A percentile compares a stretch with the other conserved stretches of the same genome.
These are phyloP conservation scores for Actinia equina DNA, from an alignment of 64 coral and sea anemone genomes.

Conservation along the genomic window DNA sequence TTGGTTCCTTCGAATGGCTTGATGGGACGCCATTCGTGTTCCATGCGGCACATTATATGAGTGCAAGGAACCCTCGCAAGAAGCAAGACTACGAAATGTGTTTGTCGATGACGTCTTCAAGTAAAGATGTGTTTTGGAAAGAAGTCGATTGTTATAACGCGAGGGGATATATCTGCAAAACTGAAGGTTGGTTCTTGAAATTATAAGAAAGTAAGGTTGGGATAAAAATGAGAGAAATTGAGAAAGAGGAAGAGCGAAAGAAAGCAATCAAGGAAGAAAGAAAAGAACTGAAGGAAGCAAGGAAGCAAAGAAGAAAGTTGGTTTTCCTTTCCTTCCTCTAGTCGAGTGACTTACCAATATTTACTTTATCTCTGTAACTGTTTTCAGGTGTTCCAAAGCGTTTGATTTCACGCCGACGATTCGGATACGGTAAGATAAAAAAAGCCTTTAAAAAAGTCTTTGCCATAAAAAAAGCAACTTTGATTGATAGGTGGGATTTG, in stretches of 20 bases:
- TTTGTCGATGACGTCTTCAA: slow-evolving; percentile 22
- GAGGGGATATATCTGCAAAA: slow-evolving; percentile 60
- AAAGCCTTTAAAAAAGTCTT: too few relatives aligned
- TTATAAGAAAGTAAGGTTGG: neutral
- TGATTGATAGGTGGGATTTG: too few relatives aligned
- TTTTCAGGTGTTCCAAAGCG: slow-evolving; percentile 55
- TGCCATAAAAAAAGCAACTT: too few relatives aligned
- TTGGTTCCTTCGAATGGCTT: slow-evolving; percentile 26
- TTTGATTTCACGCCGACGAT: slow-evolving; percentile 22
- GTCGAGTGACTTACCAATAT: neutral
- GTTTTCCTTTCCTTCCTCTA: too few relatives aligned
- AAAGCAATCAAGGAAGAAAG: too few relatives aligned
- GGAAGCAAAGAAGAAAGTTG: too few relatives aligned
- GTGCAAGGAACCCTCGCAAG: neutral
- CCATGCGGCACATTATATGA: slow-evolving; percentile 14
- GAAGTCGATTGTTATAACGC: slow-evolving; percentile 45
- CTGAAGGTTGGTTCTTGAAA: slow-evolving; percentile 15
- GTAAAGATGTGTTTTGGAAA: slow-evolving; percentile 37
- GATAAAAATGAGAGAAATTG: neutral
- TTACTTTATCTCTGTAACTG: neutral
- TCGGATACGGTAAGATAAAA: slow-evolving; percentile 67
- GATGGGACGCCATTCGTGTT: slow-evolving; percentile 21
- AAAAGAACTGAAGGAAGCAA: too few relatives aligned
- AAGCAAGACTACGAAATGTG: slow-evolving; percentile 54
- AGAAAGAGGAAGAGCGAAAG: too few relatives aligned